A percentile compares a stretch with the other conserved stretches of the same genome.
phyloP scores from a whole-genome alignment of 2,113 vertebrate species.

The Poeciliopsis turrubarensis region DNA sequence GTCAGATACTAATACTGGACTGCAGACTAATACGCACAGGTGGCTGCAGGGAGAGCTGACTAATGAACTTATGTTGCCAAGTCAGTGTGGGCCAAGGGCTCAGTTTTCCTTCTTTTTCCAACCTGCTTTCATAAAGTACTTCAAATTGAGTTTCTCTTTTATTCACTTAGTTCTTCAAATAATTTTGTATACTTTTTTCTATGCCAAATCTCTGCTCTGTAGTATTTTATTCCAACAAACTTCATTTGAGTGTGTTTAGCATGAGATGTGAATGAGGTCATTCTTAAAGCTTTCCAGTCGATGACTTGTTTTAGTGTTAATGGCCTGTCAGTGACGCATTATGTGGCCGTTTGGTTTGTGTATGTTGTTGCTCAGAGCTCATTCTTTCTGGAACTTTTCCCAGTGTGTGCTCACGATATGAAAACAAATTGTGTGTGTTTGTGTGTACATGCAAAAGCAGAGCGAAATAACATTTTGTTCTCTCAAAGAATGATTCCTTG shows the following conservation, averaged over 20 bases:
- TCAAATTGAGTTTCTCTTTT: conserved; percentile 2
- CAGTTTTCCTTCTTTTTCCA: conserved; percentile 1
- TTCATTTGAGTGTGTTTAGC: neutral
- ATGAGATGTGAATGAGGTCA: conserved; percentile 50
- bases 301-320: conserved; percentile 29
- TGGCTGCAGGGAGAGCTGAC: conserved; percentile 17
- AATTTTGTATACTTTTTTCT: neutral
- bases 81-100: conserved; percentile 1
- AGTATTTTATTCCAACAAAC: conserved; percentile 15
- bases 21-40: conserved; percentile 44
- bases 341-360: conserved; percentile 36
- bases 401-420: conserved; percentile 1
- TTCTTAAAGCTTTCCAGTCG: conserved; percentile 30
- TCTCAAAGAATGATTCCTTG: conserved; percentile 49
- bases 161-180: neutral
- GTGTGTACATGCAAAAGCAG: conserved; percentile 9
- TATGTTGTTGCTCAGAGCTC: conserved; percentile 1
- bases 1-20: conserved; percentile 55
- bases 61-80: conserved; percentile 17
- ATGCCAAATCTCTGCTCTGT: neutral
- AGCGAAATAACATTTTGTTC: conserved; percentile 31
- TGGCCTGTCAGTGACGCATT: conserved; percentile 37
- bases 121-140: neutral
- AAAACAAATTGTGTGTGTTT: conserved; percentile 30
- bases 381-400: neutral